Percentiles rank a stretch among this genome's conserved stretches.
Evolutionary conservation across 2,888 invertebrate genomes (phyloP).

Genomic region (Cremastobaeus sp.): DNA sequence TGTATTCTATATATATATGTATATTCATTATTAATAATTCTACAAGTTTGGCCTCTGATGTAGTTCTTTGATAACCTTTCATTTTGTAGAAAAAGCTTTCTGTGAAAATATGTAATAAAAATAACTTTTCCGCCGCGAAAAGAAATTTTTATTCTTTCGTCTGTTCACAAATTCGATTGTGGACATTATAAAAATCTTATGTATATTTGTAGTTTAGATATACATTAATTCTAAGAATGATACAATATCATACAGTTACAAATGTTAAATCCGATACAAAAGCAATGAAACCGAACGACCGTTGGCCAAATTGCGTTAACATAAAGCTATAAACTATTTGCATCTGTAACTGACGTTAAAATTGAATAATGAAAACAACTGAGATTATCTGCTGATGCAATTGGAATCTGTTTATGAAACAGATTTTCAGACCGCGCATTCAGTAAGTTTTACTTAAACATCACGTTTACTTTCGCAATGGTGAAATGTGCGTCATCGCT

Average conservation of each 20-base stretch:
- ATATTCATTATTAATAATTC: no score
- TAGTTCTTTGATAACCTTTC: conserved; percentile 2
- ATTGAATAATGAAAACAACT: no score
- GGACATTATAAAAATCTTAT: conserved; percentile 3
- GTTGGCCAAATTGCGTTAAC: not conserved
- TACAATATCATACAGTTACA: conserved; percentile 30
- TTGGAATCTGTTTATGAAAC: conserved; percentile 16
- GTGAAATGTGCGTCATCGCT: conserved; percentile 6
- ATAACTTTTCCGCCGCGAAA: conserved; percentile 2
- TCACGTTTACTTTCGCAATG: conserved; percentile 17
- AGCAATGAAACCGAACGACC: conserved; percentile 17
- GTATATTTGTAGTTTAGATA: conserved; percentile 2
- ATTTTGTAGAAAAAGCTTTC: conserved; percentile 13
- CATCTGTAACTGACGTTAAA: no score
- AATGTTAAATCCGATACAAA: conserved; percentile 22
- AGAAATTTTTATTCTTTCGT: not conserved
- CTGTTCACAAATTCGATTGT: not conserved
- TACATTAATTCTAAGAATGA: conserved; percentile 18
- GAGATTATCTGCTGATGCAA: no score
- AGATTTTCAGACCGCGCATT: conserved; percentile 11
- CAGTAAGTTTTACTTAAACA: conserved; percentile 22
- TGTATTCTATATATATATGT: no score
- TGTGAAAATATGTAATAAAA: conserved; percentile 7
- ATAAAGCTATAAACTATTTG: no score
- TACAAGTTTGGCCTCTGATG: conserved; percentile 28